These are phyloP conservation scores for Neelides folsomi DNA, from an alignment of 2,888 invertebrate species.

Conservation along the genomic window DNA sequence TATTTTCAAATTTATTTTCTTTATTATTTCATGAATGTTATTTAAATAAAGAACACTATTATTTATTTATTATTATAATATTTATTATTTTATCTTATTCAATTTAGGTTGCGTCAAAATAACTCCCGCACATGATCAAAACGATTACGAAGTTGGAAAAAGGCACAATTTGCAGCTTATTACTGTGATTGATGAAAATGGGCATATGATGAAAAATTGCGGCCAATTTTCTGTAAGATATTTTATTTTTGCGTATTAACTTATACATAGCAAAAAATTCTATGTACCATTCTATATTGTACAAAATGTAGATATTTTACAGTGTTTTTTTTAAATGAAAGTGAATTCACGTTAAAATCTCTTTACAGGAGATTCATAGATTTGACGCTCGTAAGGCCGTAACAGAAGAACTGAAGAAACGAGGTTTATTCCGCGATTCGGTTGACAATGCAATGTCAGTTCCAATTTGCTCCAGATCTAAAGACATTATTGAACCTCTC, in stretches of 20 bases:
- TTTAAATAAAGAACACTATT: too few species aligned
- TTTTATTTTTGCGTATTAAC: background rate
- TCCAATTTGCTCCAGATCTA: slow-evolving; percentile 88
- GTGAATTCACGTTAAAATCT: background rate
- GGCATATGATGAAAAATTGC: slow-evolving; percentile 66
- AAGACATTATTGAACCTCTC: slow-evolving; percentile 92
- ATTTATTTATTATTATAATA: too few species aligned
- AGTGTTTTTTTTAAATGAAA: background rate
- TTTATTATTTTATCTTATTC: too few species aligned
- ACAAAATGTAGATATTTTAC: background rate
- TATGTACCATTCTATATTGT: background rate
- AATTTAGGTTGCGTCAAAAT: slow-evolving; percentile 61
- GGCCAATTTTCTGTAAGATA: slow-evolving; percentile 56
- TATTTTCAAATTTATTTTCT: too few species aligned
- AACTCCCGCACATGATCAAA: slow-evolving; percentile 93
- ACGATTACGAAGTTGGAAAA: slow-evolving; percentile 90
- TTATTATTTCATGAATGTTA: too few species aligned
- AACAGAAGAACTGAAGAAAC: slow-evolving; percentile 56
- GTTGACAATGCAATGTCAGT: slow-evolving; percentile 91
- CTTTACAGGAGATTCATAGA: slow-evolving; percentile 63
- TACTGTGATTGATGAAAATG: slow-evolving; percentile 81
- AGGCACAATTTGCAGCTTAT: slow-evolving; percentile 73
- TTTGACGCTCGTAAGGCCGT: slow-evolving; percentile 79
- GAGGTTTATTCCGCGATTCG: slow-evolving; percentile 60
- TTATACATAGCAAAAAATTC: background rate